A percentile compares a stretch with the other conserved stretches of the same genome.
phyloP scores from a whole-genome alignment of 53 echinoderm and acorn worm genomes.

The Actinopyga echinites region DNA sequence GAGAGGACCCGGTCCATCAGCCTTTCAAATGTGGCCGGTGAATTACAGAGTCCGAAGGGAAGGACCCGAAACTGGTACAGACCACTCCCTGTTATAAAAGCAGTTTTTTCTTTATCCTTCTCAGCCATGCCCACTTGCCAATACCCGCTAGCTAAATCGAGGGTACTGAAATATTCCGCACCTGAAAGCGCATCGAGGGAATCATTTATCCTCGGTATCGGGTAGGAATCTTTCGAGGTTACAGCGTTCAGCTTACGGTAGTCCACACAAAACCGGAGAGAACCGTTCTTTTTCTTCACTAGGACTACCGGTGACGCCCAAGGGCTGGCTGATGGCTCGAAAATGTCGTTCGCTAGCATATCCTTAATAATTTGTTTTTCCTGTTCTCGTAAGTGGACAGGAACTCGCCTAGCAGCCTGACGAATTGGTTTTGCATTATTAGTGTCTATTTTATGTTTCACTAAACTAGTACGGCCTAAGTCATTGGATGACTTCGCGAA shows the following conservation, averaged over 20 bases:
- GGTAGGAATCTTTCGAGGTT: conserved; percentile 11
- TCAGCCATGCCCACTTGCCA: conserved; percentile 48
- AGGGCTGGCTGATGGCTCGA: conserved; percentile 33
- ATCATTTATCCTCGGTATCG: conserved; percentile 58
- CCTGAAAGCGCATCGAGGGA: conserved; percentile 45
- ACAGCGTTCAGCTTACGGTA: conserved; percentile 20
- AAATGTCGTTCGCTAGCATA: neutral
- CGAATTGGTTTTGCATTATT: no score
- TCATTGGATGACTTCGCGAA: no score
- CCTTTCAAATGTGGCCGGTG: conserved; percentile 41
- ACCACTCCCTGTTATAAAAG: conserved; percentile 24
- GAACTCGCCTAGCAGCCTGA: neutral
- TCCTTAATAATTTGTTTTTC: neutral
- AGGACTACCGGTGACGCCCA: conserved; percentile 55
- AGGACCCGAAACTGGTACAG: conserved; percentile 41
- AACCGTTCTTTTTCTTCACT: conserved; percentile 32
- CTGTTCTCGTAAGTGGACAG: neutral
- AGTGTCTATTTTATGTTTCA: no score
- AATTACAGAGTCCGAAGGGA: conserved; percentile 42
- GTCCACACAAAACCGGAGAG: neutral
- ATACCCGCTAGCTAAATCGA: conserved; percentile 28
- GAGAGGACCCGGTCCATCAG: conserved; percentile 36
- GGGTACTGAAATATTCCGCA: neutral
- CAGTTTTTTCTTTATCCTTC: conserved; percentile 48
- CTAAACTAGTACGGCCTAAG: no score